Evolutionary conservation across 2,888 invertebrate genomes (phyloP), one percentile per base, ranked within the genome.

Genomic region (Lamproptera curius): DNA sequence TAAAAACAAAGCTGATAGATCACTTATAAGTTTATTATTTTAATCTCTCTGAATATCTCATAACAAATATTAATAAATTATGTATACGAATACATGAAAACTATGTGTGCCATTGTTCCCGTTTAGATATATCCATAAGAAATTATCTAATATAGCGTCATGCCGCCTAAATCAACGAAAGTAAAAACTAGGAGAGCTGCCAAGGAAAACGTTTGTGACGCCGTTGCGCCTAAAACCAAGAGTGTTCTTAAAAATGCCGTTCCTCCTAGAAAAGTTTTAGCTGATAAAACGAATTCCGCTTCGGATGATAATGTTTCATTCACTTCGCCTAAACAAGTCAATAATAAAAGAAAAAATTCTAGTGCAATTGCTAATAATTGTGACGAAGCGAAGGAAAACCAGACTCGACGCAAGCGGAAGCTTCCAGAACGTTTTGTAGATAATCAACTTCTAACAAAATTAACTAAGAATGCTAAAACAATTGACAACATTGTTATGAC

Each of bases 231-330:
- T 3, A 73, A 65, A 26, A n/a, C 43, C 6, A 75, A 67, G 57
- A 20, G 42, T 35, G 15, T 45, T 39, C 55, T 43, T 34, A 74
- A 67, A 53, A 50, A 48, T 9, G 44, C 55, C 1, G 78, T 73
- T 53, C 47, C 59, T 2, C 51, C 59, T 10, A 63, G 82, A 48
- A 80, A 74, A 59, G 74, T 73, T 42, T 64, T 85, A 54, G 72
- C 75, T 1, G 84, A 85, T 53, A 84, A 82, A 70, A 85, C 84
- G 0, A 85, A 84, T 54, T 84, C 85, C 0, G 74, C 80, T 9
- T 84, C 84, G 1, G 85, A 84, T 57, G 81, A 83, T 42, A 76
- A 77, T 60, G 61, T 62, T 8, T 70, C 74, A 0, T 46, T 59
- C 2, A 65, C 72, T 50, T 47, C 56, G 16, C 47, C 51, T 1